Conservation (phyloP, 2,113 vertebrate species). For the Odontophorus gujanensis region DNA sequence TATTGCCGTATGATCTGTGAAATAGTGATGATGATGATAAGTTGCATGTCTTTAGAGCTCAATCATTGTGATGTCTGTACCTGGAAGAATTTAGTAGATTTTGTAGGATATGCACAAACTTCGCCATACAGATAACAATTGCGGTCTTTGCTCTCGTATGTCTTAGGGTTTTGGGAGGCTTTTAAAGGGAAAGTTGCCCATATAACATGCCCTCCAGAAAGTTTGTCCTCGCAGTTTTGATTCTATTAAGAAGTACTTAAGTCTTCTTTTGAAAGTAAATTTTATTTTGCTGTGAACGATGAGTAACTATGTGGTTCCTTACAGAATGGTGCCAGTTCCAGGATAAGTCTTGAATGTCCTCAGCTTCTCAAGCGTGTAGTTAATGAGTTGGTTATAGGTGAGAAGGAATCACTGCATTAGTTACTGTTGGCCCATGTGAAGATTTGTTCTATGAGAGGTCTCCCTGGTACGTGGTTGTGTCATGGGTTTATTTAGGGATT, state of each 20-base stretch:
- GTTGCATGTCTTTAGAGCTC: not conserved
- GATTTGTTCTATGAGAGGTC: not conserved
- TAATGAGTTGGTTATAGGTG: not conserved
- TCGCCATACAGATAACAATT: not conserved
- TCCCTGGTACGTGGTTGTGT: not conserved
- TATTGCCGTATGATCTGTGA: not conserved
- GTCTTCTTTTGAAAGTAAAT: not conserved
- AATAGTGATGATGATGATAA: not conserved
- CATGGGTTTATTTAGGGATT: not conserved
- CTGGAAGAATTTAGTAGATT: not conserved
- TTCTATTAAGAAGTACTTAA: not conserved
- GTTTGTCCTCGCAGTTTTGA: not conserved
- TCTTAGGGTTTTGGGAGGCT: not conserved
- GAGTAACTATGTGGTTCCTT: not conserved
- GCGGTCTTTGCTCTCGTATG: not conserved
- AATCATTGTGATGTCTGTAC: not conserved
- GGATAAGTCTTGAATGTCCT: not conserved
- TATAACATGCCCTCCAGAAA: not conserved
- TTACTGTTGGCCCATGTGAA: rapidly evolving
- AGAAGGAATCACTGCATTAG: not conserved
- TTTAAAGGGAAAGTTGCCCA: not conserved
- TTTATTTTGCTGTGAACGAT: not conserved
- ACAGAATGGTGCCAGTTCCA: not conserved
- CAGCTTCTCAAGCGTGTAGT: not conserved
- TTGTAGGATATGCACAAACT: not conserved